Conservation (phyloP, 2,797 vertebrate species). For the Hapalemur alaotrensis region DNA sequence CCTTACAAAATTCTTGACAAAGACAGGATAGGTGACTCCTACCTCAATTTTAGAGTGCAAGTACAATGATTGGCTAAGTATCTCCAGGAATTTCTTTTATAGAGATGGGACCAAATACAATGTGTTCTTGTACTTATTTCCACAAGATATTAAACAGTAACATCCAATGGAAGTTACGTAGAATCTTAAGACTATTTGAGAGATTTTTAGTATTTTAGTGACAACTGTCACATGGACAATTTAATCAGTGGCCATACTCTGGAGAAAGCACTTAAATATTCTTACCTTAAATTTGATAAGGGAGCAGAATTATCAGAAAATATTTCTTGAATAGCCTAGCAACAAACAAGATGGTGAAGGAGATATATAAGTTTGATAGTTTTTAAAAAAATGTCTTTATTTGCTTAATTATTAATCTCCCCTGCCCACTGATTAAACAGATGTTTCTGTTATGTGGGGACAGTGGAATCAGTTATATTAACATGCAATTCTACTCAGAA, state of each 20-base stretch:
- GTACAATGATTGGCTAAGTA: neutral
- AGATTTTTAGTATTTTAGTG: slow-evolving; percentile 12
- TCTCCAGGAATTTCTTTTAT: neutral
- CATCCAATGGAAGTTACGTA: neutral
- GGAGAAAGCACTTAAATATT: slow-evolving; percentile 1
- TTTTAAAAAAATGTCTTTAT: slow-evolving; percentile 7
- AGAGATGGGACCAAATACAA: neutral
- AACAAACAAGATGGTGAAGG: slow-evolving; percentile 65
- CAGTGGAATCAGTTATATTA: neutral
- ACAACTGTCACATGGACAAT: neutral
- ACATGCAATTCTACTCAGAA: neutral
- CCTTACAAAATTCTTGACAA: neutral
- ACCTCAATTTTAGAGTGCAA: slow-evolving; percentile 82
- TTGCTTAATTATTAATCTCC: slow-evolving; percentile 16
- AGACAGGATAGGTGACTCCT: slow-evolving; percentile 49
- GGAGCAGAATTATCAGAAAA: slow-evolving; percentile 87
- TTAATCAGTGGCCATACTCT: neutral
- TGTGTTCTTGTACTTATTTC: neutral
- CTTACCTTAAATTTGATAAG: slow-evolving; percentile 89
- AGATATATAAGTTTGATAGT: slow-evolving; percentile 38
- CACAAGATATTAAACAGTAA: neutral
- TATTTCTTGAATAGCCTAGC: slow-evolving; percentile 91
- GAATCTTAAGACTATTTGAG: neutral
- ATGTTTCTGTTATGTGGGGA: neutral
- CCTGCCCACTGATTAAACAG: neutral